Evolutionary conservation across 2,113 vertebrate species (phyloP).

Genomic region (Lophochroa leadbeateri): DNA sequence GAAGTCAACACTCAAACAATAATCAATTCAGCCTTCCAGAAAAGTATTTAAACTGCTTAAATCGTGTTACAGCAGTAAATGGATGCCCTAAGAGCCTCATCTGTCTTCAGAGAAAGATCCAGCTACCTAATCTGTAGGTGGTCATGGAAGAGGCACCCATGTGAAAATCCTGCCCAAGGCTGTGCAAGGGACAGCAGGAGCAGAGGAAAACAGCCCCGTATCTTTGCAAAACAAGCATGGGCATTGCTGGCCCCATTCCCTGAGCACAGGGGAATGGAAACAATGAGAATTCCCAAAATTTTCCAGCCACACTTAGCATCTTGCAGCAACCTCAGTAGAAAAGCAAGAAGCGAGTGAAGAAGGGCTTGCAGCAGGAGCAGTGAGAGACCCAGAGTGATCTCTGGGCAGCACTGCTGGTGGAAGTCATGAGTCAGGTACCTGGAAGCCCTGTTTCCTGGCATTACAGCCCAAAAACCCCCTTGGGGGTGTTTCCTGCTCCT

Average conservation of each 20-base stretch:
- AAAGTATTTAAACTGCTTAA: neutral
- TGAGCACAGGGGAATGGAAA: neutral
- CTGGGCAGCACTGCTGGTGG: accelerated
- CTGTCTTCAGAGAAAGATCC: neutral
- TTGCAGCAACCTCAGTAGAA: neutral
- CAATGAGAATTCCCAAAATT: neutral
- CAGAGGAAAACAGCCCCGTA: neutral
- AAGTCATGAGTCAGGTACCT: neutral
- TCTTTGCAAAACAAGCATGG: neutral
- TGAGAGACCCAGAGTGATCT: neutral
- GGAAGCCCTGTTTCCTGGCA: neutral
- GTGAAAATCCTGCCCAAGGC: neutral
- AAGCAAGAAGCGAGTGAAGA: neutral
- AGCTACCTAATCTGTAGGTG: neutral
- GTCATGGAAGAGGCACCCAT: neutral
- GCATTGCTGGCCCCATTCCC: neutral
- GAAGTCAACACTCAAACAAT: neutral
- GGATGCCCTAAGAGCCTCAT: neutral
- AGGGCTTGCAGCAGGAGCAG: neutral
- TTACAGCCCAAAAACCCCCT: neutral
- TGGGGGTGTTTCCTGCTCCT: neutral
- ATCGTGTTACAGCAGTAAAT: neutral
- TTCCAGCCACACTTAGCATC: neutral
- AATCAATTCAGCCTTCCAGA: neutral
- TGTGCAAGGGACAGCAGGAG: neutral